Conservation (phyloP, 2,113 vertebrate species). For the Grus americana region DNA sequence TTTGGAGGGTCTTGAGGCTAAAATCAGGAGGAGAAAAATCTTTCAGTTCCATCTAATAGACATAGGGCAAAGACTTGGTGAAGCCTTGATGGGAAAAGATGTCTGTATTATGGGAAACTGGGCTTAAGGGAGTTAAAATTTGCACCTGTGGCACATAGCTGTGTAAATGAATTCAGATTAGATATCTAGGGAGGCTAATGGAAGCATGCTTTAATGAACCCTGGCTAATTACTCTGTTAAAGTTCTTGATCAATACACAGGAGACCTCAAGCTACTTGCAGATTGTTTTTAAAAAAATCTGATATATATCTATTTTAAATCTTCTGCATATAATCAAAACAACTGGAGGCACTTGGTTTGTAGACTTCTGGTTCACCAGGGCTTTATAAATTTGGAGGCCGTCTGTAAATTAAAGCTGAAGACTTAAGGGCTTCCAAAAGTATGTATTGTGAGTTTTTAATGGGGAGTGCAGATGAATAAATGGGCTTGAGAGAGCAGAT, state of each 20-base stretch:
- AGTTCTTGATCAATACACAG: conserved; percentile 43
- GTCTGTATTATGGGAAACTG: not conserved
- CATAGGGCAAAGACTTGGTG: not conserved
- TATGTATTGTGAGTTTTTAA: not conserved
- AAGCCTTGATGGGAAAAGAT: not conserved
- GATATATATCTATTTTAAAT: not conserved
- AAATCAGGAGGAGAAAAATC: not conserved
- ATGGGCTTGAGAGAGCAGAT: not conserved
- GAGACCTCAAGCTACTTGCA: conserved; percentile 2
- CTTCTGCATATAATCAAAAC: conserved; percentile 9
- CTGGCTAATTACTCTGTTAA: conserved; percentile 46
- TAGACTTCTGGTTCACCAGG: not conserved
- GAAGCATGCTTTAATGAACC: conserved; percentile 45
- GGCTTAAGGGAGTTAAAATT: not conserved
- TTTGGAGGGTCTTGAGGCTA: not conserved
- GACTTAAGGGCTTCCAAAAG: not conserved
- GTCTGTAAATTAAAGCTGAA: not conserved
- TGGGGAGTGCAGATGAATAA: not conserved
- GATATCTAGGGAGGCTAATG: conserved; percentile 6
- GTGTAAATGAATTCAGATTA: conserved; percentile 34
- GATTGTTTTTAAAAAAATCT: not conserved
- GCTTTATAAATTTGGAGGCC: not conserved
- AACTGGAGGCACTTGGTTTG: not conserved
- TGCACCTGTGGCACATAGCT: not conserved
- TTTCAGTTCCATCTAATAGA: not conserved